Evolutionary conservation across 2,888 invertebrate genomes (phyloP).

Genomic region (Leptarthrus brevirostris): DNA sequence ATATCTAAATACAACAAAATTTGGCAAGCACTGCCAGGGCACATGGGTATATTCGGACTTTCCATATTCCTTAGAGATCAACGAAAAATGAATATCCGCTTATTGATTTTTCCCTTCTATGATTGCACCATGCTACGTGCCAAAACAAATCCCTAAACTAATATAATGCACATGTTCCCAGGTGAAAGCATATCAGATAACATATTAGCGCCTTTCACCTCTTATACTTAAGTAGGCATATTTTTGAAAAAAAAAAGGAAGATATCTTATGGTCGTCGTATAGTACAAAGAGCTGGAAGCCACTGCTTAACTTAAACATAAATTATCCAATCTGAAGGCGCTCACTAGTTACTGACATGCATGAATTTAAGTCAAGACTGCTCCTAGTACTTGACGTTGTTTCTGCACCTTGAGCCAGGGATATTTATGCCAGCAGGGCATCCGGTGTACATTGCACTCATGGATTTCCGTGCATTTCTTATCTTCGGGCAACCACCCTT

Average conservation of each 20-base stretch:
- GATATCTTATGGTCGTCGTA: background rate
- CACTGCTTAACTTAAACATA: constrained; percentile 2
- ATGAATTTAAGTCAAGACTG: background rate
- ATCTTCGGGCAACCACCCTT: background rate
- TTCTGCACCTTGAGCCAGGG: too few species aligned
- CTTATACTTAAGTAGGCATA: background rate
- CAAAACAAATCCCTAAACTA: too few species aligned
- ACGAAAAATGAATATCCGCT: constrained; percentile 13
- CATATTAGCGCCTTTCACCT: constrained; percentile 34
- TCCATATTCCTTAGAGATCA: background rate
- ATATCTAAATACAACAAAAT: too few species aligned
- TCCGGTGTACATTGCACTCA: background rate
- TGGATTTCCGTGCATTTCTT: background rate
- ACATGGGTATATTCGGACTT: constrained; percentile 19
- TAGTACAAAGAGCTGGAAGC: background rate
- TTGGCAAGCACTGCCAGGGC: too few species aligned
- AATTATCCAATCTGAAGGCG: background rate
- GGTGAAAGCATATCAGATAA: constrained; percentile 9
- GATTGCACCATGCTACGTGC: too few species aligned
- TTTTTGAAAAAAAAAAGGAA: background rate
- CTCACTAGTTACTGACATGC: background rate
- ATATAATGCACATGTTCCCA: too few species aligned
- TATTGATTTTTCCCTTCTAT: constrained; percentile 21
- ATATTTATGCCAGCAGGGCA: background rate
- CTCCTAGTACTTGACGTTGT: too few species aligned